Evolutionary conservation across 1,140 invertebrate species (phyloP).

Genomic region (Formica exsecta): DNA sequence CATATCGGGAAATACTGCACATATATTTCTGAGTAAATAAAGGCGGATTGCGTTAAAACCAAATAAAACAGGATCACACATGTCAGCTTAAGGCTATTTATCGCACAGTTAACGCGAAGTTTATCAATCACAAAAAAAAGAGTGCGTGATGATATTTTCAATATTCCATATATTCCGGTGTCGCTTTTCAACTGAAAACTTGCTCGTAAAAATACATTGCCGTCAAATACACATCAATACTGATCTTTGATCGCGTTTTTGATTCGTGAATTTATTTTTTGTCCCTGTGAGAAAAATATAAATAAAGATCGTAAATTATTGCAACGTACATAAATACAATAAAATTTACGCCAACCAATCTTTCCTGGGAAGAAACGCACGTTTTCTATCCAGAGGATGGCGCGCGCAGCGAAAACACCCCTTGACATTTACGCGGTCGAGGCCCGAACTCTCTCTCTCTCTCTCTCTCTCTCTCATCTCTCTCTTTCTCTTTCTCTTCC

Average conservation of each 20-base stretch:
- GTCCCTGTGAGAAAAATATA: neutral
- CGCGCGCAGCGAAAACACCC: slow-evolving; percentile 46
- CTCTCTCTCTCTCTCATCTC: neutral
- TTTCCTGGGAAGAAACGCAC: slow-evolving; percentile 6
- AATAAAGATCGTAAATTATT: neutral
- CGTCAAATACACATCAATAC: neutral
- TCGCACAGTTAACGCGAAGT: neutral
- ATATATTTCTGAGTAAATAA: slow-evolving; percentile 19
- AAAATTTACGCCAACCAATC: neutral
- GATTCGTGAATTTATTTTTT: neutral
- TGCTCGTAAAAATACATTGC: neutral
- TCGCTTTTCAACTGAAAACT: neutral
- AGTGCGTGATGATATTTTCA: neutral
- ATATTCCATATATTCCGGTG: neutral
- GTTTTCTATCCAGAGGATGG: neutral
- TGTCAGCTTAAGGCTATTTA: neutral
- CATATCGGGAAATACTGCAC: neutral
- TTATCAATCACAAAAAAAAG: neutral
- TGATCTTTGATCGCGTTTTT: too few relatives aligned
- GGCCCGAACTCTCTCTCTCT: slow-evolving; percentile 21
- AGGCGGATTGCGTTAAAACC: neutral
- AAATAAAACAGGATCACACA: neutral
- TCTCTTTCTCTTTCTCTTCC: neutral
- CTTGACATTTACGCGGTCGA: slow-evolving; percentile 57
- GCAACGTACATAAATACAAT: slow-evolving; percentile 17